Evolutionary conservation across 2,888 invertebrate genomes (phyloP), one percentile per base, ranked within the genome.

Genomic region (Cephus sareptanus): DNA sequence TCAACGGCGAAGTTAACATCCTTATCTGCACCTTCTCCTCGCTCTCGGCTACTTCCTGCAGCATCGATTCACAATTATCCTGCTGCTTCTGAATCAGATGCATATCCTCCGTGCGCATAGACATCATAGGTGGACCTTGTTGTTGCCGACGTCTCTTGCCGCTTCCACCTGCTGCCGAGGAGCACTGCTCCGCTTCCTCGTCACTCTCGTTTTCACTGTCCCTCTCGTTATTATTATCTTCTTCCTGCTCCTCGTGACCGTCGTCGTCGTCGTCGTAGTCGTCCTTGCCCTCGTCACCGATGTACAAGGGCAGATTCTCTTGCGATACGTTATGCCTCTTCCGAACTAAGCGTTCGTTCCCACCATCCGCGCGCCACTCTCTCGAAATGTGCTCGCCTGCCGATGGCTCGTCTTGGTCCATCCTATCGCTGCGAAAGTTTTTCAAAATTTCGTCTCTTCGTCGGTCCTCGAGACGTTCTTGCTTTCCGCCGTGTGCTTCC

Each of bases 401-500:
- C 40, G 40, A 6, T 15, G 40, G 15, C 40, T 40, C 15, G 15
- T 40, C 70, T 30, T 70, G 30, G 31, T 70, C 30, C 70, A 70
- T 70, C 33, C 30, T 30, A 0, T 30, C 0, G 92, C 92, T 0
- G 6, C 40, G 40, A 40, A 15, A 40, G 40, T 40, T 40, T 0
- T 15, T 6, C 40, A 15, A 40, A 84, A 85, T 1, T 87, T 88
- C 12, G 77, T 83, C 0, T 83, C 87, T 1, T 92, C 92, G 40
- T 92, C 92, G 56, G 83, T 92, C 6, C 93, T 92, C 79, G 88
- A 92, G 1, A 93, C 93, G 0, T 92, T 92, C 81, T 93, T 93
- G 93, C 93, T 92, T 0, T 79, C 93, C 11, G 92, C 92, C 93
- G 92, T 91, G 69, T 92, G 92, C 0, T 80, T 93, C 76, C 93